Percentiles rank a stretch among this genome's conserved stretches.
These are phyloP conservation scores for Crambe crambe DNA, from an alignment of 37 sponge, comb jelly and placozoan species.

Conservation along the genomic window DNA sequence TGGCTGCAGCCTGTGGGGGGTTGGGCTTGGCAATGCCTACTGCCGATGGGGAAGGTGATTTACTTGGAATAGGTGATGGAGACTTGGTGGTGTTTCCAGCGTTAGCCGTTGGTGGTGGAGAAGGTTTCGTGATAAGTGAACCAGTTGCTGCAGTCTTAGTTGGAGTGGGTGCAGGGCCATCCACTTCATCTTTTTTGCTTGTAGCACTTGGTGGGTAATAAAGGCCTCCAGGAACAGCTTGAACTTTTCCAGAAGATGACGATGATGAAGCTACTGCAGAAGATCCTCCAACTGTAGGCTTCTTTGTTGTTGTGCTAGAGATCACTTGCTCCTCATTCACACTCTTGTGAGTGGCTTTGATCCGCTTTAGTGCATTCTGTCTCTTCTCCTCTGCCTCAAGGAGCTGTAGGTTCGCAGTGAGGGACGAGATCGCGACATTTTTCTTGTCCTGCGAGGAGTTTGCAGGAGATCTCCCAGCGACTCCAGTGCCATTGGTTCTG, in stretches of 20 bases:
- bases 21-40: background rate
- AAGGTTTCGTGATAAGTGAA: background rate
- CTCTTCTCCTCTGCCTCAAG: slow-evolving; percentile 52
- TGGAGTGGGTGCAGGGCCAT: background rate
- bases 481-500: background rate
- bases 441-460: background rate
- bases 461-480: background rate
- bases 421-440: background rate
- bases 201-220: background rate
- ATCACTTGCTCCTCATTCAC: slow-evolving; percentile 29
- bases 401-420: slow-evolving; percentile 21
- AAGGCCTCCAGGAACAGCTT: slow-evolving; percentile 2
- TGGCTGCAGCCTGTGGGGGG: background rate
- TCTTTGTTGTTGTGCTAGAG: background rate
- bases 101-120: background rate
- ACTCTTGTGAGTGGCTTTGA: slow-evolving; percentile 50
- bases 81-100: background rate
- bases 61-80: background rate
- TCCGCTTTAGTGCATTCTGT: slow-evolving; percentile 31
- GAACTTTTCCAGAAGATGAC: background rate
- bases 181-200: background rate
- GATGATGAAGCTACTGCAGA: background rate
- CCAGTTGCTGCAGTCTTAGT: background rate
- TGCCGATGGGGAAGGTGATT: background rate
- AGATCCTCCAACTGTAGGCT: background rate